Percentiles rank a stretch among this genome's conserved stretches.
phyloP scores from a whole-genome alignment of 2,797 vertebrate species.

The Chiroxiphia lanceolata region DNA sequence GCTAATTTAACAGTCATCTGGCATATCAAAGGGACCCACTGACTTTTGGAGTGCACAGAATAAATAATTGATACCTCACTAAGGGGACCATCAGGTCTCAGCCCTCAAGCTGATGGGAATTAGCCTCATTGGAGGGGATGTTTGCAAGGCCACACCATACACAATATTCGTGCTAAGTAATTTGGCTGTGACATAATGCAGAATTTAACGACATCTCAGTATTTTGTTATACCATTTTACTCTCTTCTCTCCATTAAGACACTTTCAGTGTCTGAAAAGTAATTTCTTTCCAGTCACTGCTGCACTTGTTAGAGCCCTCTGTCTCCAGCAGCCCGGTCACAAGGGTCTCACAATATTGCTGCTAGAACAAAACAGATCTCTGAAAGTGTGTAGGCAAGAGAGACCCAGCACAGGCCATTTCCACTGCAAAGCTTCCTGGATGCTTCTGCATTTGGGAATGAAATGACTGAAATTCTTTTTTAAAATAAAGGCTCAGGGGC shows the following conservation, averaged over 20 bases:
- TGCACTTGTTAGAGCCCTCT: background rate
- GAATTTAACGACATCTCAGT: background rate
- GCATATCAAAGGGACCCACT: conserved; percentile 16
- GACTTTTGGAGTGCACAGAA: conserved; percentile 23
- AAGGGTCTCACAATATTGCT: background rate
- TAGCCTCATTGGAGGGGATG: conserved; percentile 11
- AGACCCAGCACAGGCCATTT: background rate
- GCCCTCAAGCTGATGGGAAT: conserved; percentile 15
- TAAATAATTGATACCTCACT: conserved; percentile 16
- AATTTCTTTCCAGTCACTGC: background rate
- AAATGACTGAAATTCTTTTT: background rate
- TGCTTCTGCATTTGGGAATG: background rate
- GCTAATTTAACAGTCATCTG: conserved; percentile 4
- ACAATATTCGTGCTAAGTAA: background rate
- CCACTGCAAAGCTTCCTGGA: background rate
- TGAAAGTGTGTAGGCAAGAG: background rate
- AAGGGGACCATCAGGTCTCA: background rate
- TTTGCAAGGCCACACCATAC: background rate
- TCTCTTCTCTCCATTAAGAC: conserved; percentile 9
- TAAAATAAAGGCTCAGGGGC: background rate
- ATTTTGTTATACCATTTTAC: background rate
- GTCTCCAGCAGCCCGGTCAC: background rate
- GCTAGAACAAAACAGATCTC: background rate
- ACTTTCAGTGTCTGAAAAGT: background rate
- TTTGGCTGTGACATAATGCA: background rate